Evolutionary conservation across 2,888 invertebrate genomes (phyloP).

Genomic region (Pyrrhopygopsis socrates): DNA sequence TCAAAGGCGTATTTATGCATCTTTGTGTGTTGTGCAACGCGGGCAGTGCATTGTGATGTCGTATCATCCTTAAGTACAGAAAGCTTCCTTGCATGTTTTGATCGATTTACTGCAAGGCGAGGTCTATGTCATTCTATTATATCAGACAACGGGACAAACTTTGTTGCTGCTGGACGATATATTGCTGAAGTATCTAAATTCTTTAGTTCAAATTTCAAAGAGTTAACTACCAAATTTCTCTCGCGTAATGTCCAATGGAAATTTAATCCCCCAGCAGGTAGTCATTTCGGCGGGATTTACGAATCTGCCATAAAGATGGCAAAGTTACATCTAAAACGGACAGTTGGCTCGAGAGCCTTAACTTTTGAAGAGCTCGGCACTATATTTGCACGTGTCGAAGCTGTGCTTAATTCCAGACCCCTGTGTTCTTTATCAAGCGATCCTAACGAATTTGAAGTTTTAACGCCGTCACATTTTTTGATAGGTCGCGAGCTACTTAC

Average conservation of each 20-base stretch:
- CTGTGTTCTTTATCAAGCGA: slow-evolving; percentile 46
- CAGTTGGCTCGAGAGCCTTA: slow-evolving; percentile 4
- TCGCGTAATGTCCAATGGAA: slow-evolving; percentile 28
- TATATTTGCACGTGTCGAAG: slow-evolving; percentile 48
- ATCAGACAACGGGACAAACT: slow-evolving; percentile 72
- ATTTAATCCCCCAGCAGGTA: slow-evolving; percentile 39
- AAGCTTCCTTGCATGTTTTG: slow-evolving; percentile 57
- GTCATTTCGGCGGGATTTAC: slow-evolving; percentile 62
- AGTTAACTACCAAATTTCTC: not conserved
- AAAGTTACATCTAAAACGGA: slow-evolving; percentile 56
- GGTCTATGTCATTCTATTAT: slow-evolving; percentile 44
- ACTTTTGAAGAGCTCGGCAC: slow-evolving; percentile 71
- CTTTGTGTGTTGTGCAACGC: slow-evolving; percentile 82
- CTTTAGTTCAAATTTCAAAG: not conserved
- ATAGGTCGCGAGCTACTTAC: not conserved
- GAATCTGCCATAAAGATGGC: slow-evolving; percentile 62
- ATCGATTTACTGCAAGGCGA: slow-evolving; percentile 58
- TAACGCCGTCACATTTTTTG: slow-evolving; percentile 68
- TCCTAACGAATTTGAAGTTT: slow-evolving; percentile 55
- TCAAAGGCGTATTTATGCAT: slow-evolving; percentile 82
- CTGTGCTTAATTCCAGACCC: slow-evolving; percentile 59
- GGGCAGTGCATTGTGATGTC: slow-evolving; percentile 76
- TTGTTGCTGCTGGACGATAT: slow-evolving; percentile 52
- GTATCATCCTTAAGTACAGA: slow-evolving; percentile 41
- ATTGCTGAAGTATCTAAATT: slow-evolving; percentile 12